phyloP scores from a whole-genome alignment of 2,113 vertebrate species.

The Gracilinanus agilis region DNA sequence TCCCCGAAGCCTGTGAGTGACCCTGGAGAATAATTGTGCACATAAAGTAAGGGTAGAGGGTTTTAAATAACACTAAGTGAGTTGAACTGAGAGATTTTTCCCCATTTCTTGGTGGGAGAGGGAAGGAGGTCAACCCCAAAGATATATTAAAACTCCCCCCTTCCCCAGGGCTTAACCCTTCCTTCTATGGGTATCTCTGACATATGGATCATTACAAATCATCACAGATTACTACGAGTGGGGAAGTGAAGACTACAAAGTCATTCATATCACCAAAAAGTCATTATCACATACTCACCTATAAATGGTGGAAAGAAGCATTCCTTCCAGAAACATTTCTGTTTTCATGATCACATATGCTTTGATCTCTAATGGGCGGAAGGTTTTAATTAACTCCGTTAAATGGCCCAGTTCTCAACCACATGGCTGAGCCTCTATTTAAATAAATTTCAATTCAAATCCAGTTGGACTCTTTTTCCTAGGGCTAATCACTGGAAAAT shows the following conservation, averaged over 20 bases:
- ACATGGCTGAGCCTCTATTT: not conserved
- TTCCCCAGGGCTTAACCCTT: not conserved
- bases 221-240: not conserved
- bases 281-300: not conserved
- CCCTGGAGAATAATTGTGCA: not conserved
- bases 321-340: not conserved
- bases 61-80: not conserved
- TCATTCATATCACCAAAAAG: not conserved
- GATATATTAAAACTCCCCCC: not conserved
- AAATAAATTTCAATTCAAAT: slow-evolving; percentile 24
- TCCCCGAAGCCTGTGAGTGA: not conserved
- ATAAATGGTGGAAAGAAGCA: not conserved
- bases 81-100: not conserved
- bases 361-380: not conserved
- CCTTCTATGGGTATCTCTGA: not conserved
- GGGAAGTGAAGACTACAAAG: not conserved
- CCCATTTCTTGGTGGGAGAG: not conserved
- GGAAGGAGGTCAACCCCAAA: not conserved
- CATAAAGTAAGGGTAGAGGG: not conserved
- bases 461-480: slow-evolving; percentile 33
- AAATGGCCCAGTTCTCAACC: not conserved
- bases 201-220: not conserved
- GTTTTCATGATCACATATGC: slow-evolving; percentile 1
- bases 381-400: slow-evolving; percentile 35
- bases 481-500: slow-evolving; percentile 68